These are phyloP conservation scores for Drosophila biarmipes DNA, from an alignment of 1,140 invertebrate genomes.

Conservation along the genomic window DNA sequence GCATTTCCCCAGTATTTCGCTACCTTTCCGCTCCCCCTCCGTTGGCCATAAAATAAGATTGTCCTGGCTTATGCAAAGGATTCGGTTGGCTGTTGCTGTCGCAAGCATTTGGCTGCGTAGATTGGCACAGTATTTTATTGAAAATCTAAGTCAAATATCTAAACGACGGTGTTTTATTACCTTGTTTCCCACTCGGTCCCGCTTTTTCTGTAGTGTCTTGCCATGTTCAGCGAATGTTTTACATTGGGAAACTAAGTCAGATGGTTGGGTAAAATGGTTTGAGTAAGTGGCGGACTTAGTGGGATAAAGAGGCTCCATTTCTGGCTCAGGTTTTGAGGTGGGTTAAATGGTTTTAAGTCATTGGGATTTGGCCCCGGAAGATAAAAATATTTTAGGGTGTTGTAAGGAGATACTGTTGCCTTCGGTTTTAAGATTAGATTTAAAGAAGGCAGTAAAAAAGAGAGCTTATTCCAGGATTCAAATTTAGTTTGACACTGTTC, in stretches of 20 bases:
- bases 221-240: constrained; percentile 64
- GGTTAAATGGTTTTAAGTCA: constrained; percentile 26
- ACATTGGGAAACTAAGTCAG: constrained; percentile 29
- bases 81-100: constrained; percentile 50
- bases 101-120: constrained; percentile 41
- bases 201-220: constrained; percentile 10
- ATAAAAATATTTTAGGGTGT: constrained; percentile 4
- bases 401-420: constrained; percentile 6
- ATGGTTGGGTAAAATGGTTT: neutral
- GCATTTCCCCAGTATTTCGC: constrained; percentile 27
- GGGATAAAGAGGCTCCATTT: constrained; percentile 30
- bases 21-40: neutral
- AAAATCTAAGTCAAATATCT: constrained; percentile 79
- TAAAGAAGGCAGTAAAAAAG: neutral
- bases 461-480: no score
- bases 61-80: constrained; percentile 72
- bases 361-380: neutral
- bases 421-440: neutral
- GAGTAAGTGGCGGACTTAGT: constrained; percentile 16
- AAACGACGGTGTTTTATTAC: constrained; percentile 79
- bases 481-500: no score
- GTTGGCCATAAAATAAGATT: constrained; percentile 75
- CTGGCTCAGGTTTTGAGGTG: constrained; percentile 35
- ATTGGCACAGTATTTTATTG: constrained; percentile 70
- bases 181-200: constrained; percentile 48